phyloP scores from a whole-genome alignment of 2,888 invertebrate species.

The Xestia sexstrigata region DNA sequence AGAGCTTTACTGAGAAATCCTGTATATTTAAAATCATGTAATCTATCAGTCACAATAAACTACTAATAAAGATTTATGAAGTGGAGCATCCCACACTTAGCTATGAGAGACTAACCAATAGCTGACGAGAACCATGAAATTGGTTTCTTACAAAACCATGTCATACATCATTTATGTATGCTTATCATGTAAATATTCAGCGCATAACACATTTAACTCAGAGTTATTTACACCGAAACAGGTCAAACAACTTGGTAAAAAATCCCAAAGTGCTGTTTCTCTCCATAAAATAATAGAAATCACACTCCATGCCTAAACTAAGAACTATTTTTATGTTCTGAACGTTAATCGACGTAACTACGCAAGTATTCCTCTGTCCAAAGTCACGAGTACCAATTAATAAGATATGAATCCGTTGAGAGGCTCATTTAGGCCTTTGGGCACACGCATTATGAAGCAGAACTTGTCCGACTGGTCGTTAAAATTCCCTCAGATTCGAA shows the following conservation, averaged over 20 bases:
- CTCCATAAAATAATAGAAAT: conserved; percentile 39
- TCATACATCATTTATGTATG: background rate
- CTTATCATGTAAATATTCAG: background rate
- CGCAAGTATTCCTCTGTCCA: conserved; percentile 54
- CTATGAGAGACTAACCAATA: background rate
- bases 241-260: conserved; percentile 10
- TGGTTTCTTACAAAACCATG: conserved; percentile 9
- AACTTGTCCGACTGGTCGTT: conserved; percentile 83
- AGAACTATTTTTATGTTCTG: conserved; percentile 31
- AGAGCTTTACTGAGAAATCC: background rate
- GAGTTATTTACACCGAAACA: conserved; percentile 5
- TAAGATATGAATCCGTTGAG: conserved; percentile 71
- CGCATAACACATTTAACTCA: conserved; percentile 1
- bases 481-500: conserved; percentile 84
- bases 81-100: background rate
- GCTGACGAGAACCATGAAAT: background rate
- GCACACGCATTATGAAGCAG: conserved; percentile 74
- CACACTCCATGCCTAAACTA: conserved; percentile 23
- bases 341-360: conserved; percentile 49
- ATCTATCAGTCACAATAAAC: background rate
- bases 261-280: conserved; percentile 11
- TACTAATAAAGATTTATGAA: background rate
- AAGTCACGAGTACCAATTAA: conserved; percentile 73
- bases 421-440: conserved; percentile 77
- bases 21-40: background rate